phyloP scores from a whole-genome alignment of 2,113 vertebrate genomes.

The Myodes glareolus region DNA sequence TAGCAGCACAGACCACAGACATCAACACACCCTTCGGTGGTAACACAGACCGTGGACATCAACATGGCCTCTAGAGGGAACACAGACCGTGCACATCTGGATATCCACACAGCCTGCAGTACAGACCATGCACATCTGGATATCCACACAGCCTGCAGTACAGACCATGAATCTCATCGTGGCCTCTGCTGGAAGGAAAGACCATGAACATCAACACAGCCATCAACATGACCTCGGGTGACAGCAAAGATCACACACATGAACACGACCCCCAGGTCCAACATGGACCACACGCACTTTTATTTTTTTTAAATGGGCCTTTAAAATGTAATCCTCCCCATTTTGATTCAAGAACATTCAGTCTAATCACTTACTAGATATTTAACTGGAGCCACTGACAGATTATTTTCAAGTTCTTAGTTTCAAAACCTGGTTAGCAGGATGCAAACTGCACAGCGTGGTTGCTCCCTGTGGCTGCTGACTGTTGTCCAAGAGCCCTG shows the following conservation, averaged over 20 bases:
- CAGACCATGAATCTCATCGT: too few species aligned
- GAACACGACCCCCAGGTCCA: background rate
- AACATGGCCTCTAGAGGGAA: too few species aligned
- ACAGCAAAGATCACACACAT: background rate
- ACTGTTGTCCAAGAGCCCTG: background rate
- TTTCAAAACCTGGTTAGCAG: background rate
- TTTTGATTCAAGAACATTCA: constrained; percentile 37
- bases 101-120: too few species aligned
- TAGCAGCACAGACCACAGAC: too few species aligned
- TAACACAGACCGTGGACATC: too few species aligned
- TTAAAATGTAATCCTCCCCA: background rate
- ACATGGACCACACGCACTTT: background rate
- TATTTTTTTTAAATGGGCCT: background rate
- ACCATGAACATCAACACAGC: too few species aligned
- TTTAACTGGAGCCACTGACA: constrained; percentile 28
- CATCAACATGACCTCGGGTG: too few species aligned
- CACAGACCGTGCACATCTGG: too few species aligned
- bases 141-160: too few species aligned
- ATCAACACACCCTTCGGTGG: too few species aligned
- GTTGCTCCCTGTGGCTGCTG: background rate
- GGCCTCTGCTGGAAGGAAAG: too few species aligned
- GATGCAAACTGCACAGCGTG: background rate
- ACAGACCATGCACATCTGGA: too few species aligned
- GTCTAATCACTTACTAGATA: background rate
- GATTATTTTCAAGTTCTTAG: background rate